Percentiles rank a stretch among this genome's conserved stretches.
Evolutionary conservation across 1,140 invertebrate genomes (phyloP).

Genomic region (Drosophila teissieri): DNA sequence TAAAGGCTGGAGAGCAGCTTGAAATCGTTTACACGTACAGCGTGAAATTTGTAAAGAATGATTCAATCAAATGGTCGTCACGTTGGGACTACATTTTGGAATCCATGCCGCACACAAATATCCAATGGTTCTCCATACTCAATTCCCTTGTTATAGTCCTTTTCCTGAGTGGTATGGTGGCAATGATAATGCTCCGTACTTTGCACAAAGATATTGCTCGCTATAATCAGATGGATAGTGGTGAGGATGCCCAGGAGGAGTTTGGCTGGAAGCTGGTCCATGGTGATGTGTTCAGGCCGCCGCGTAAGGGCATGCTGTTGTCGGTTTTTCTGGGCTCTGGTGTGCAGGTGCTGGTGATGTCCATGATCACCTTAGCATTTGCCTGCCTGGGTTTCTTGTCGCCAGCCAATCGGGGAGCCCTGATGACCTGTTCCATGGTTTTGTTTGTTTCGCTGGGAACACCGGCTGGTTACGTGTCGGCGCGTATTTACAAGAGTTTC

Average conservation of each 20-base stretch:
- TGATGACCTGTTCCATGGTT: slow-evolving; percentile 99
- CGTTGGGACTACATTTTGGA: slow-evolving; percentile 99
- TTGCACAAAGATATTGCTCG: slow-evolving; percentile 99
- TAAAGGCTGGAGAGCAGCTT: slow-evolving; percentile 86
- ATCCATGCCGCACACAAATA: slow-evolving; percentile 99
- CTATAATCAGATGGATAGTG: slow-evolving; percentile 98
- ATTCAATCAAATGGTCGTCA: slow-evolving; percentile 98
- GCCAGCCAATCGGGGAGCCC: slow-evolving; percentile 98
- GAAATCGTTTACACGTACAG: slow-evolving; percentile 94
- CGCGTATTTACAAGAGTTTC: slow-evolving; percentile 98
- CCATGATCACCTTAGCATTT: slow-evolving; percentile 93
- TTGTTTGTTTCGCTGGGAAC: slow-evolving; percentile 97
- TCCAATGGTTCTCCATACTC: slow-evolving; percentile 99
- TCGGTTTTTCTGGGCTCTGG: slow-evolving; percentile 98
- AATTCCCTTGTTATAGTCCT: slow-evolving; percentile 95
- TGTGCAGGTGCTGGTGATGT: slow-evolving; percentile 94
- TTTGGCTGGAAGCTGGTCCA: slow-evolving; percentile 99
- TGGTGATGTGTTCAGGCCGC: slow-evolving; percentile 97
- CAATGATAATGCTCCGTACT: slow-evolving; percentile 98
- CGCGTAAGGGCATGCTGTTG: slow-evolving; percentile 98
- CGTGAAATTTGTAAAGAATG: slow-evolving; percentile 92
- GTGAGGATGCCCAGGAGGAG: slow-evolving; percentile 98
- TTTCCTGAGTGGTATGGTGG: slow-evolving; percentile 98
- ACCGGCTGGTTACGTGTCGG: slow-evolving; percentile 97
- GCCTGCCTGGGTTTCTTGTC: slow-evolving; percentile 99